Evolutionary conservation across 2,888 invertebrate genomes (phyloP).

Genomic region (Augiades crinisus): DNA sequence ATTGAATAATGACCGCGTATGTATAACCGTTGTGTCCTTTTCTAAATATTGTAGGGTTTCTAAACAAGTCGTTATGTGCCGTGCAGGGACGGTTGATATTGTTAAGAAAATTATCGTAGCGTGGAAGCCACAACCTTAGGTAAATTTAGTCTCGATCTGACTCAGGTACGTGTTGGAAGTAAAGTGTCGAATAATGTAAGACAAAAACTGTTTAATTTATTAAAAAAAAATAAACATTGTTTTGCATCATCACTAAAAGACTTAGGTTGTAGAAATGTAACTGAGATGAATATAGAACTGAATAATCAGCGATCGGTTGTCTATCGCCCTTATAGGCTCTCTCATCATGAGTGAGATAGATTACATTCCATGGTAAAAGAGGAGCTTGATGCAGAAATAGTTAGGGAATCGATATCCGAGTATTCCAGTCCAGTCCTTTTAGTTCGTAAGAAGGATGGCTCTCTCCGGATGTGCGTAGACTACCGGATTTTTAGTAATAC

Average conservation of each 20-base stretch:
- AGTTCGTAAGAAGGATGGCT: too few relatives aligned
- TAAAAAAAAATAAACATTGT: constrained; percentile 29
- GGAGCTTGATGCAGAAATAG: neutral
- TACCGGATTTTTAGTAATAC: neutral
- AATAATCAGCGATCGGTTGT: constrained; percentile 31
- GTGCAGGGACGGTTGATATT: too few relatives aligned
- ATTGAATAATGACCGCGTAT: too few relatives aligned
- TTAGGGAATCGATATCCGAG: neutral
- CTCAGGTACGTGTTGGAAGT: constrained; percentile 1
- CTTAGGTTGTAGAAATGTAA: constrained; percentile 30
- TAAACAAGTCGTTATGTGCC: too few relatives aligned
- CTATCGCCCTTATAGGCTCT: constrained; percentile 33
- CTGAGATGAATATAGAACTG: constrained; percentile 32
- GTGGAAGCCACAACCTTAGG: too few relatives aligned
- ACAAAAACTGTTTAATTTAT: constrained; percentile 7
- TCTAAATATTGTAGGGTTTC: too few relatives aligned
- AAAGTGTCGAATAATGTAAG: constrained; percentile 11
- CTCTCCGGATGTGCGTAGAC: too few relatives aligned
- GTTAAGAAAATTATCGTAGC: neutral
- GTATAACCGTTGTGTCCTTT: too few relatives aligned
- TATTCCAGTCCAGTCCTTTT: too few relatives aligned
- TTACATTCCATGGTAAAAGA: neutral
- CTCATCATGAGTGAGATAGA: neutral
- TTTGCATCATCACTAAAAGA: constrained; percentile 29
- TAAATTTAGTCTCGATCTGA: neutral